Evolutionary conservation across 2,888 invertebrate genomes (phyloP).

Genomic region (Lysandra coridon): DNA sequence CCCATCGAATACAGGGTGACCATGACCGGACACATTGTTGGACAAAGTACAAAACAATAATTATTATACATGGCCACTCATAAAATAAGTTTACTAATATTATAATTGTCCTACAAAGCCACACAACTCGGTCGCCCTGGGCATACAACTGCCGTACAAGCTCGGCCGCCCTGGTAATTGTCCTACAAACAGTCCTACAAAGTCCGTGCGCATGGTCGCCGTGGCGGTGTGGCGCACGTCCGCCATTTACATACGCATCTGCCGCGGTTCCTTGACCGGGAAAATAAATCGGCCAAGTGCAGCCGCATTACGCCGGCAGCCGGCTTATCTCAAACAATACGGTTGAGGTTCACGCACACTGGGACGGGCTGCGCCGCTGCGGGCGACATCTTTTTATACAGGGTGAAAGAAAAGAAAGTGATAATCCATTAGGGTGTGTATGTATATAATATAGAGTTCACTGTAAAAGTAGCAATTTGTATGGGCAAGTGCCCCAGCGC

Average conservation of each 20-base stretch:
- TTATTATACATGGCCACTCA: not conserved
- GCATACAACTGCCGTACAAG: not conserved
- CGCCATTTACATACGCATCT: conserved; percentile 24
- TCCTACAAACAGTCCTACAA: not conserved
- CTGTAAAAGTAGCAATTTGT: no score
- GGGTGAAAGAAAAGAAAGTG: no score
- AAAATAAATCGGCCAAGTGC: conserved; percentile 30
- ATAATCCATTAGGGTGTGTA: no score
- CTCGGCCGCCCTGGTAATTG: not conserved
- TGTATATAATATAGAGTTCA: no score
- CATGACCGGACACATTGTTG: not conserved
- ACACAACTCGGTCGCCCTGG: not conserved
- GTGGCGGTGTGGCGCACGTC: not conserved
- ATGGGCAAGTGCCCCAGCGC: no score
- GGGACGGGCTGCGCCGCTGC: no score
- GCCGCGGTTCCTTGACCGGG: conserved; percentile 29
- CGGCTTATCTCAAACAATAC: conserved; percentile 1
- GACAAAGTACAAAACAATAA: not conserved
- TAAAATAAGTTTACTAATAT: no score
- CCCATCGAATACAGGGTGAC: not conserved
- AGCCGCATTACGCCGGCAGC: not conserved
- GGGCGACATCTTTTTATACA: no score
- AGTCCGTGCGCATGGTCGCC: not conserved
- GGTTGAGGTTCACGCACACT: no score
- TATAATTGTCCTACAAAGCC: not conserved